Evolutionary conservation across 2,113 vertebrate species (phyloP).

Genomic region (Paradoxurus hermaphroditus): DNA sequence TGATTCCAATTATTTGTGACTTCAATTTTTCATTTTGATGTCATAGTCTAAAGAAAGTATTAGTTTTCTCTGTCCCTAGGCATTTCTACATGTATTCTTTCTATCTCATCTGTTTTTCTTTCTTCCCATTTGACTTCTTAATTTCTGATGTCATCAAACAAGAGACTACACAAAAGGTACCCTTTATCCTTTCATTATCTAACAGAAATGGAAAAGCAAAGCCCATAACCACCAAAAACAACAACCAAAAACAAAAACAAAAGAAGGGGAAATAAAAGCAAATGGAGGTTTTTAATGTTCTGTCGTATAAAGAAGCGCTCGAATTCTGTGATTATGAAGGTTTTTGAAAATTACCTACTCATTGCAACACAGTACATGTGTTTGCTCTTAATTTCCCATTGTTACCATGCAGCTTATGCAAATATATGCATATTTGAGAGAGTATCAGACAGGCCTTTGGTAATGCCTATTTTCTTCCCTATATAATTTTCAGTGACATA

Average conservation of each 20-base stretch:
- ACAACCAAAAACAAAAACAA: background rate
- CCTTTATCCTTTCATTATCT: background rate
- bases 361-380: background rate
- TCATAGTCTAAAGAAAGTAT: background rate
- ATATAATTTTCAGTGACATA: background rate
- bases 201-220: background rate
- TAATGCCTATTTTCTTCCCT: background rate
- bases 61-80: background rate
- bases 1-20: background rate
- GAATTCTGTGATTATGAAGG: background rate
- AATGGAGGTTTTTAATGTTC: background rate
- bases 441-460: background rate
- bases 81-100: background rate
- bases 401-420: background rate
- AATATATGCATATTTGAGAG: background rate
- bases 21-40: background rate
- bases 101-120: background rate
- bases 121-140: background rate
- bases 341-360: background rate
- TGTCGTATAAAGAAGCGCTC: background rate
- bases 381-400: background rate
- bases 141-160: background rate
- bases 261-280: background rate
- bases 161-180: background rate
- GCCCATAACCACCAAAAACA: background rate